These are phyloP conservation scores for Mycetomoellerius zeteki DNA, from an alignment of 1,140 invertebrate genomes.

Conservation along the genomic window DNA sequence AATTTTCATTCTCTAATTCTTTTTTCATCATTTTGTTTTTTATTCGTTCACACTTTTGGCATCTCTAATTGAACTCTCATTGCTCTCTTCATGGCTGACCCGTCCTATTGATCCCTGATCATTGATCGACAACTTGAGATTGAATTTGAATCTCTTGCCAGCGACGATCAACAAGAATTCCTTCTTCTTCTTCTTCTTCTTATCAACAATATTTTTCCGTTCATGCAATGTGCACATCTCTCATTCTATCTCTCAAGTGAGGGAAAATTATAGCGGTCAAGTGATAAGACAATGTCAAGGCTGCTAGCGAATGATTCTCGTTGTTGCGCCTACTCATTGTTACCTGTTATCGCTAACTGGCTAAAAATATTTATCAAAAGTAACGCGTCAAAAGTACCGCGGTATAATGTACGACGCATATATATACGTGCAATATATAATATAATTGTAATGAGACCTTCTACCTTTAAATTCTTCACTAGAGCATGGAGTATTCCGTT, in stretches of 20 bases:
- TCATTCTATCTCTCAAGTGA: neutral
- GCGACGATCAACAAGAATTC: neutral
- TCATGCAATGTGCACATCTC: neutral
- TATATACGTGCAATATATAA: neutral
- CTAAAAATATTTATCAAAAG: constrained; percentile 7
- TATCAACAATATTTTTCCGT: neutral
- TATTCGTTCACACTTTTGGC: neutral
- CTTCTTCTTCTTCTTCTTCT: neutral
- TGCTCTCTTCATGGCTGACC: constrained; percentile 10
- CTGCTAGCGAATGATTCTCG: constrained; percentile 5
- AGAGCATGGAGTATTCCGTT: neutral
- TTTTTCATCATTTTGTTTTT: neutral
- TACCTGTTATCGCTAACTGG: constrained; percentile 44
- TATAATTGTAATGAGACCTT: neutral
- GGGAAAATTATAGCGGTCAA: constrained; percentile 1
- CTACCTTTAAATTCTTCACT: neutral
- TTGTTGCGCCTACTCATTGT: neutral
- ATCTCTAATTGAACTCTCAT: neutral
- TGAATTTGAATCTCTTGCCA: constrained; percentile 5
- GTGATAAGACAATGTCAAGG: constrained; percentile 50
- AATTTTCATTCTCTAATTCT: neutral
- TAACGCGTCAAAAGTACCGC: neutral
- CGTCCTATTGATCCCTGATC: neutral
- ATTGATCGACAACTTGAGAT: neutral
- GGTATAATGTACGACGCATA: no score